These are phyloP conservation scores for Psococerastis gibbosa DNA, from an alignment of 2,888 invertebrate genomes.

Conservation along the genomic window DNA sequence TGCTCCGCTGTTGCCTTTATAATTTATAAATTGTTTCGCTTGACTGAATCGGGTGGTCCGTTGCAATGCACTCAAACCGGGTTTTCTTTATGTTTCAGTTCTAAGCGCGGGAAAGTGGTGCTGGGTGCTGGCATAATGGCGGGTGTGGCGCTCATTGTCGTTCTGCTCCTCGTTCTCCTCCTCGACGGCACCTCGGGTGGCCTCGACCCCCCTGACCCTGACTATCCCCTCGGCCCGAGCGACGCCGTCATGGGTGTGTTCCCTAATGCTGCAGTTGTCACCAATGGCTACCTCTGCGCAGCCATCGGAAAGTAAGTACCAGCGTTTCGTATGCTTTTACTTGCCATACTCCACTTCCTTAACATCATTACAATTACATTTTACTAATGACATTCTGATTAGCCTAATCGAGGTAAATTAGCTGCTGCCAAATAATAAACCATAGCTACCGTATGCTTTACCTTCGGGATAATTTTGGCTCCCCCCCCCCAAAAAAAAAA, in stretches of 20 bases:
- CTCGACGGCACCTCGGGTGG: neutral
- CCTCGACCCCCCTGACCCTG: neutral
- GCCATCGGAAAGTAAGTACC: conserved; percentile 22
- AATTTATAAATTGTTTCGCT: too few relatives aligned
- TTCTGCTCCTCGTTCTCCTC: neutral
- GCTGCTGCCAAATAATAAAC: neutral
- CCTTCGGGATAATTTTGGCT: too few relatives aligned
- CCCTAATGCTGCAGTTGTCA: conserved; percentile 23
- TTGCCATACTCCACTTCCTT: too few relatives aligned
- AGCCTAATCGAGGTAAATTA: neutral
- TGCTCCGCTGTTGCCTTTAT: too few relatives aligned
- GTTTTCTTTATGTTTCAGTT: neutral
- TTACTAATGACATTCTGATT: neutral
- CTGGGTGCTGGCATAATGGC: neutral
- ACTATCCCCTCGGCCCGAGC: conserved; percentile 12
- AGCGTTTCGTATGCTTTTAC: too few relatives aligned
- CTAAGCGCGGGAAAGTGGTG: neutral
- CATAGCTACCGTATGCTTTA: too few relatives aligned
- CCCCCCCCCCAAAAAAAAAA: too few relatives aligned
- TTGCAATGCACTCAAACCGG: too few relatives aligned
- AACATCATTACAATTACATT: too few relatives aligned
- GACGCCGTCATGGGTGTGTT: conserved; percentile 17
- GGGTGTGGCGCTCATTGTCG: neutral
- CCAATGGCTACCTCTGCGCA: conserved; percentile 26
- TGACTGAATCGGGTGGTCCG: too few relatives aligned